Percentiles rank a stretch among this genome's conserved stretches.
Evolutionary conservation across 2,797 vertebrate species (phyloP).

Genomic region (Hylomyscus alleni): DNA sequence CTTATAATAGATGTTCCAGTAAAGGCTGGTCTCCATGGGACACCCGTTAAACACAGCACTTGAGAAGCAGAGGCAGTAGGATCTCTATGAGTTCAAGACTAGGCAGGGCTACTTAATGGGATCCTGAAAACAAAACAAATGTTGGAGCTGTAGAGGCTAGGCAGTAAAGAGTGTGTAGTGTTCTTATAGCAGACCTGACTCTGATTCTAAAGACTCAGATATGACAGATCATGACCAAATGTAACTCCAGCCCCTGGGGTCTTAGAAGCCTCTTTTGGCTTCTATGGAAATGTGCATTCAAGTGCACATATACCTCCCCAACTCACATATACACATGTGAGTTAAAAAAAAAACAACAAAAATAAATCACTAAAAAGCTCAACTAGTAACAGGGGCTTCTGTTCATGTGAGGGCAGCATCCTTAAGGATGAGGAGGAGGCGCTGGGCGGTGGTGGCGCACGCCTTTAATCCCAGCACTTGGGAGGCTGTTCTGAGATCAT

Average conservation of each 20-base stretch:
- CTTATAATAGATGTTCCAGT: neutral
- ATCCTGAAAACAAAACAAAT: neutral
- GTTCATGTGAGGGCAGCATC: neutral
- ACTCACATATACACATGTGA: neutral
- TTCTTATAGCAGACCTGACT: neutral
- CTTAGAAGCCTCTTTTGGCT: neutral
- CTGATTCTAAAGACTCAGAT: neutral
- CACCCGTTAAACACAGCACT: neutral
- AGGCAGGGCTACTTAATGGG: no score
- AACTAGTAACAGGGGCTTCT: slow-evolving; percentile 13
- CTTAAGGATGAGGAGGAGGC: neutral
- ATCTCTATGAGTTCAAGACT: neutral
- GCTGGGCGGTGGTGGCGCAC: no score
- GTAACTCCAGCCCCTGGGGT: neutral
- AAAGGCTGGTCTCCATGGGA: neutral
- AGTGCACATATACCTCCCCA: neutral
- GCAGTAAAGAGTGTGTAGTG: no score
- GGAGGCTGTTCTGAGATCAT: neutral
- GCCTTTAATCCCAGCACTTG: no score
- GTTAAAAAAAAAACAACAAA: neutral
- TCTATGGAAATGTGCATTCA: neutral
- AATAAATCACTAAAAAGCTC: neutral
- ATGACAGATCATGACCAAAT: neutral
- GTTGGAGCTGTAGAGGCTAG: neutral
- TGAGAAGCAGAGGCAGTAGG: neutral